Base-by-base conservation (phyloP, 1,140 invertebrate genomes). In the Aleiodes sp. region DNA sequence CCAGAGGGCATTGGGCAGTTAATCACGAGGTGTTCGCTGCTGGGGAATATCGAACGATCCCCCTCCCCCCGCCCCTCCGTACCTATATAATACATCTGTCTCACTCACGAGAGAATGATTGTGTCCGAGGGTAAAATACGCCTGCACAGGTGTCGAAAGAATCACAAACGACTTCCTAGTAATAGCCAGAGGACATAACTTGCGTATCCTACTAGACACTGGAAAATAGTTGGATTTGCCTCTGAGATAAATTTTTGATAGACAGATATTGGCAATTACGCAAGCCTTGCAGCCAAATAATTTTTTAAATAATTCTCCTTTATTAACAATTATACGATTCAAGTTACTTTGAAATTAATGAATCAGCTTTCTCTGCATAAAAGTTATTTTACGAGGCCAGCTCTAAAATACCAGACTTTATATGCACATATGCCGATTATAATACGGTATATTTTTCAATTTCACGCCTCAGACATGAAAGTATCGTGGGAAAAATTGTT, bases 111-210 rank as follows among this genome's bases (percentile, higher is more conserved):
- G 39, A 43, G 35, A 64, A 39, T 60, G 31, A 31, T 31, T 60
- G 31, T 60, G 57, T 60, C 29, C 9, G 62, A 64, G 41, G 37
- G 41, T 64, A 14, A 64, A 46, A 41, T 41, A 39, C 19, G 33
- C 33, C 37, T 64, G 41, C 41, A 41, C 62, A 64, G 62, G 62
- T 64, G 62, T 64, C 39, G 62, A 64, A 46, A 64, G 37, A 26
- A 24, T 24, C 35, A 37, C 41, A 52, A 64, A 46, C 39, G 41
- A 46, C 39, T 64, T 64, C 37, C 62, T 39, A 28, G 41, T 64
- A 1, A n/a, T n/a, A 14, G 62, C 62, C 26, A 16, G 37, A 46
- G 62, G 35, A 41, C 33, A 63, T 39, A 10, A 24, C 4, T n/a
- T n/a, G n/a, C n/a, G n/a, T n/a, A n/a, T n/a, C n/a, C n/a, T n/a